phyloP scores from a whole-genome alignment of 2,888 invertebrate species.

The Ctenicera cuprea region DNA sequence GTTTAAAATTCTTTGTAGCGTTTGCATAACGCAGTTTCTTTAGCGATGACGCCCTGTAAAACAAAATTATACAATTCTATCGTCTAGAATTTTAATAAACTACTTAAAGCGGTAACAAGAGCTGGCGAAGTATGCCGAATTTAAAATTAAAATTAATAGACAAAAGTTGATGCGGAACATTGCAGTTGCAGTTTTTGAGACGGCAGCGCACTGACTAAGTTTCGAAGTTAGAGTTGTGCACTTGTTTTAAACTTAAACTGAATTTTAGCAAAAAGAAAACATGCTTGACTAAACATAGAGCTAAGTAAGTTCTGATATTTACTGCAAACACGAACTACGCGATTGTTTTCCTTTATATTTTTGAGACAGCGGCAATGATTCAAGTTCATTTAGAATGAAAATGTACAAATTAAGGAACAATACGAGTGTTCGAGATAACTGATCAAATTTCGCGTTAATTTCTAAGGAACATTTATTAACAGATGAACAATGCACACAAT shows the following conservation, averaged over 20 bases:
- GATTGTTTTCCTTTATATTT: conserved; percentile 10
- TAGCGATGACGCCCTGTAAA: neutral
- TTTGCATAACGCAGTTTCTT: too few relatives aligned
- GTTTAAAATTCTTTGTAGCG: too few relatives aligned
- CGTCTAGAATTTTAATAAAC: conserved; percentile 4
- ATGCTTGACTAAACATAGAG: neutral
- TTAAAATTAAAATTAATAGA: conserved; percentile 36
- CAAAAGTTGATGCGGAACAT: conserved; percentile 27
- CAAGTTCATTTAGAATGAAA: conserved; percentile 28
- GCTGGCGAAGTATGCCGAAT: conserved; percentile 9
- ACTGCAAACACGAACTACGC: neutral
- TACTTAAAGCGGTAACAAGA: conserved; percentile 4
- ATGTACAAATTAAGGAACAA: conserved; percentile 39
- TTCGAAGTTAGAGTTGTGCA: conserved; percentile 15
- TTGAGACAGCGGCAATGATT: neutral
- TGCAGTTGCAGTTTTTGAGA: conserved; percentile 28
- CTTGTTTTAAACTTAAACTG: conserved; percentile 24
- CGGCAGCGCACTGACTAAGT: conserved; percentile 23
- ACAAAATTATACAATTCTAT: conserved; percentile 5
- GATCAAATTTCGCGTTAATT: conserved; percentile 41
- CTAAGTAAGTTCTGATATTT: conserved; percentile 8
- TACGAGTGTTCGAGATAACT: conserved; percentile 23
- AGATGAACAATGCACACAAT: conserved; percentile 35
- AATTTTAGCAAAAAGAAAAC: neutral
- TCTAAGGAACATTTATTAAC: conserved; percentile 40